Evolutionary conservation across 64 coral and sea anemone genomes (phyloP), one percentile per base, ranked within the genome.

Genomic region (Acropora tenuis): DNA sequence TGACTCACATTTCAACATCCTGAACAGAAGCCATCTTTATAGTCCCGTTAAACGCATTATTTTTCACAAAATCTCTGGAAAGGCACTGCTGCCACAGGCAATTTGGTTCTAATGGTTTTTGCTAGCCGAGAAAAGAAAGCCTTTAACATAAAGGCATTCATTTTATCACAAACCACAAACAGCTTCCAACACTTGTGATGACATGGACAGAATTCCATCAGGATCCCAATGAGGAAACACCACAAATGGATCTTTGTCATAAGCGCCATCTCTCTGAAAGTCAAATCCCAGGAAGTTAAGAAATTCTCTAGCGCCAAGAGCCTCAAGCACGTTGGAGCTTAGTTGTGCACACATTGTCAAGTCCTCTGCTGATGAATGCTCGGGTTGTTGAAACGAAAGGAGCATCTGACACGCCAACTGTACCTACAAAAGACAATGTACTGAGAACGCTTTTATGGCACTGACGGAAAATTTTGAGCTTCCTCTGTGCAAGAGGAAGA

Each of bases 161-260:
- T 6, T 69, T 17, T 47, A 6, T 43, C 43, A 50, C 89, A 42
- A 90, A 98, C 96, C 79, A 87, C 93, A 98, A 59, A 86, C 53
- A 45, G 93, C 90, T 48, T 86, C 76, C 63, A 98, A 19, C 2
- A 94, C 76, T 67, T 74, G 45, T 66, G 93, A 86, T 43, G 82
- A 49, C 53, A 87, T 92, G 17, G 88, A 73, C 50, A 98, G 49
- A 18, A 78, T 89, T 66, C 44, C 92, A 53, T 98, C 96, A 57
- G 90, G 87, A 80, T 98, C 96, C 96, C 96, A 98, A 13, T 98
- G 90, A 5, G 93, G 96, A 86, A 98, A 98, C 42, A 98, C 65
- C 16, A 98, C 89, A 89, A 92, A 92, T 1, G 89, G 89, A 76
- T 98, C 93, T 75, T 40, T 92, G 46, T 82, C 86, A 19, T 79